These are phyloP conservation scores for Amia ocellicauda DNA, from an alignment of 2,113 vertebrate species.

Conservation along the genomic window DNA sequence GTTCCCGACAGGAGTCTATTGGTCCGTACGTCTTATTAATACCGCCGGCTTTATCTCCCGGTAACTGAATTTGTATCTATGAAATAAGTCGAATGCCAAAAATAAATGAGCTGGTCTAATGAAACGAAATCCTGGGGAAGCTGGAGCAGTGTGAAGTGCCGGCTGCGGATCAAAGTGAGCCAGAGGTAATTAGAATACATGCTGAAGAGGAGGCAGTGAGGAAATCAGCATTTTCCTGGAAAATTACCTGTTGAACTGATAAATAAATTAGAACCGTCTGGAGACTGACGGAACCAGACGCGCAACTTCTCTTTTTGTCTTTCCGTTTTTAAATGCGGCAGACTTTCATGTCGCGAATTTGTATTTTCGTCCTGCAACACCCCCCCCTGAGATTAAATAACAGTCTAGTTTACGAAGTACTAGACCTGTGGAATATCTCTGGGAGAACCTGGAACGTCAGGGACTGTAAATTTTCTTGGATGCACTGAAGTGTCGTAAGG, in stretches of 20 bases:
- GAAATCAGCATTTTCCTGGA: slow-evolving; percentile 56
- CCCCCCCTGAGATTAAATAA: too few relatives aligned
- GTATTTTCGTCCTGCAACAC: too few relatives aligned
- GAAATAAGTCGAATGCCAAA: slow-evolving; percentile 46
- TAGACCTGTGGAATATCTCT: too few relatives aligned
- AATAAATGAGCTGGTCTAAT: slow-evolving; percentile 54
- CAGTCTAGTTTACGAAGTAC: too few relatives aligned
- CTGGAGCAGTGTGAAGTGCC: slow-evolving; percentile 41
- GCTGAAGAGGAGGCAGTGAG: slow-evolving; percentile 47
- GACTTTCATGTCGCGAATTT: slow-evolving; percentile 26
- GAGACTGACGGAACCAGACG: slow-evolving; percentile 42
- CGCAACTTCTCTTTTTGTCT: slow-evolving; percentile 46
- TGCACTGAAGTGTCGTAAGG: too few relatives aligned
- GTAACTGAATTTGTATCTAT: slow-evolving; percentile 42
- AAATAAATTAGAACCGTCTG: slow-evolving; percentile 54
- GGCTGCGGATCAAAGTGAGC: slow-evolving; percentile 56
- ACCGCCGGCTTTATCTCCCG: slow-evolving; percentile 39
- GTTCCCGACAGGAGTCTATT: slow-evolving; percentile 32
- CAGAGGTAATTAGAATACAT: slow-evolving; percentile 59
- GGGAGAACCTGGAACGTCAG: too few relatives aligned
- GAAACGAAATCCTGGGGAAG: slow-evolving; percentile 51
- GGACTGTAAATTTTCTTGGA: too few relatives aligned
- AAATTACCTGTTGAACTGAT: slow-evolving; percentile 66
- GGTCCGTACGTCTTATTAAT: slow-evolving; percentile 40
- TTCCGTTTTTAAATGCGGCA: slow-evolving; percentile 41